A percentile compares a stretch with the other conserved stretches of the same genome.
These are phyloP conservation scores for Portunus trituberculatus DNA, from an alignment of 1,140 invertebrate genomes.

Conservation along the genomic window DNA sequence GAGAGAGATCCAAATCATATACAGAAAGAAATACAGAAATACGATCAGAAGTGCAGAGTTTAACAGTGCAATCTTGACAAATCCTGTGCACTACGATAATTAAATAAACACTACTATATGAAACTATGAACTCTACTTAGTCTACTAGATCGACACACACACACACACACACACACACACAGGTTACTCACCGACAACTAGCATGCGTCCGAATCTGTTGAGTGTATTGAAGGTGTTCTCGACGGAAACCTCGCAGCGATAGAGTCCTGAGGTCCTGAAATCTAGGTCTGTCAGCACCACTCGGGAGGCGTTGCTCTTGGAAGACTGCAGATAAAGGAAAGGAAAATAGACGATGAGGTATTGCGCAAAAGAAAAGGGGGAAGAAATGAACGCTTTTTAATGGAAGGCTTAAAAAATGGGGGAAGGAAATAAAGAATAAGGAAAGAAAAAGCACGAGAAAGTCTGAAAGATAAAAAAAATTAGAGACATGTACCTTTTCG, in stretches of 20 bases:
- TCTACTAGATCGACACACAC: not conserved
- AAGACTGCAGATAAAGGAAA: conserved; percentile 54
- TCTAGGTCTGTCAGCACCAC: conserved; percentile 69
- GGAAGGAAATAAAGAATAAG: not conserved
- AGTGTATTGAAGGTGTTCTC: conserved; percentile 77
- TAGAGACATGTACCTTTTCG: not conserved
- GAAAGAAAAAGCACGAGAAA: not conserved
- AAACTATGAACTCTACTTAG: no score
- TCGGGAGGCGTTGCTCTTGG: conserved; percentile 70
- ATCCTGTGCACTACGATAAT: no score
- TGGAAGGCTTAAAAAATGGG: not conserved
- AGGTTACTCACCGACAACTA: conserved; percentile 71
- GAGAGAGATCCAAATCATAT: no score
- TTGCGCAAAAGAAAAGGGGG: not conserved
- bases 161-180: conserved; percentile 10
- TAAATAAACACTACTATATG: no score
- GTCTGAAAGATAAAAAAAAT: not conserved
- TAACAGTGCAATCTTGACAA: no score
- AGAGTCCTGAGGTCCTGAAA: conserved; percentile 77
- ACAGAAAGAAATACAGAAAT: no score
- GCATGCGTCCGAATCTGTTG: conserved; percentile 71
- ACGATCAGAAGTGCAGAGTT: no score
- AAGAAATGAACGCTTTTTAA: not conserved
- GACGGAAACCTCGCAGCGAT: conserved; percentile 79
- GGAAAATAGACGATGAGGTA: no score